Conservation (phyloP, 2,113 vertebrate genomes). For the Atherinomorus stipes region DNA sequence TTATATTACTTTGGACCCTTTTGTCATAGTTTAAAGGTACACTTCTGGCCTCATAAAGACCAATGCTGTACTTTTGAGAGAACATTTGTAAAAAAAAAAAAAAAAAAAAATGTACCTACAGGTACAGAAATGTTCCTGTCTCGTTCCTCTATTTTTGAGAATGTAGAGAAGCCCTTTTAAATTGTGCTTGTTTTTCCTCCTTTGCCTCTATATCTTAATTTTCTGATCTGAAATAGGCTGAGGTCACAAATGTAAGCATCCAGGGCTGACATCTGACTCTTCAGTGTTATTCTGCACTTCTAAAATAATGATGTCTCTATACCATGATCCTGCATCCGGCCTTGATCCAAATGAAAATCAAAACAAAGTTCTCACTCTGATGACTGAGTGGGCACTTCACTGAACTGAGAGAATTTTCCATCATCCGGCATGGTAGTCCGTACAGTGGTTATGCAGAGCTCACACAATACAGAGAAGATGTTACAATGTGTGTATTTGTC, state of each 20-base stretch:
- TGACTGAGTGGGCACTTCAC: slow-evolving; percentile 7
- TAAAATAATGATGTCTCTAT: not conserved
- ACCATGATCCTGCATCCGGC: not conserved
- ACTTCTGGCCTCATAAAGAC: too few relatives aligned
- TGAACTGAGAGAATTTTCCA: slow-evolving; percentile 9
- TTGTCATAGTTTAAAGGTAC: too few relatives aligned
- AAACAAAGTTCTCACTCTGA: slow-evolving; percentile 10
- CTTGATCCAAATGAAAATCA: not conserved
- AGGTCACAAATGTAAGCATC: not conserved
- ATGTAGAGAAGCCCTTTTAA: too few relatives aligned
- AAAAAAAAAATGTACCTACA: too few relatives aligned
- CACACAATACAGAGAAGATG: not conserved
- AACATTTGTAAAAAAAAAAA: too few relatives aligned
- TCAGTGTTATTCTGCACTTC: not conserved
- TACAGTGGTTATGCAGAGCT: not conserved
- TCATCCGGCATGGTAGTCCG: not conserved
- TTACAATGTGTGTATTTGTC: not conserved
- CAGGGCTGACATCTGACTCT: not conserved
- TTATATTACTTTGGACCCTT: too few relatives aligned
- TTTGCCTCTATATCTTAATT: not conserved
- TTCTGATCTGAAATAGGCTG: not conserved
- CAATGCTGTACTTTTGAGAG: too few relatives aligned
- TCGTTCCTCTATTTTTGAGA: too few relatives aligned
- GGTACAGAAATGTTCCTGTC: too few relatives aligned
- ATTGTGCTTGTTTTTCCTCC: too few relatives aligned